Percentiles rank a stretch among this genome's conserved stretches.
Conservation (phyloP, 2,888 invertebrate species). For the Conus canariensis region DNA sequence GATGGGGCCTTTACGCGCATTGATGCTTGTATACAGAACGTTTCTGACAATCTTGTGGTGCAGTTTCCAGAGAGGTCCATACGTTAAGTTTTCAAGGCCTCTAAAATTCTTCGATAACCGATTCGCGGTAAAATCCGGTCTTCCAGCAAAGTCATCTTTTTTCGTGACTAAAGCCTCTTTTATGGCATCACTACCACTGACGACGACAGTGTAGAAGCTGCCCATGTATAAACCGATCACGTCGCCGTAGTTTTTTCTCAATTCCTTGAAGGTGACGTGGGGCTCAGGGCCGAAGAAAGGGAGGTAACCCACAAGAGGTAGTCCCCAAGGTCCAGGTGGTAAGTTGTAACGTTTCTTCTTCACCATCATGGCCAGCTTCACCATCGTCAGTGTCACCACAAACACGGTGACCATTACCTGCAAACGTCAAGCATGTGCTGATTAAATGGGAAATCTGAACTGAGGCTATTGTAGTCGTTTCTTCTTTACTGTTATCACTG, state of each 20-base stretch:
- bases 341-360: constrained; percentile 14
- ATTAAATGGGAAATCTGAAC: background rate
- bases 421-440: background rate
- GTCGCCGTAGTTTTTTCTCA: constrained; percentile 56
- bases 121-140: constrained; percentile 50
- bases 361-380: background rate
- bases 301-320: constrained; percentile 59
- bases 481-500: background rate
- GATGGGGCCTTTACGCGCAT: constrained; percentile 41
- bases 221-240: constrained; percentile 56
- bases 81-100: constrained; percentile 33
- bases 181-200: constrained; percentile 53
- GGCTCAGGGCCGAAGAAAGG: constrained; percentile 53
- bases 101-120: constrained; percentile 36
- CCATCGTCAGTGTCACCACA: constrained; percentile 11
- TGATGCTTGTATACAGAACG: constrained; percentile 49
- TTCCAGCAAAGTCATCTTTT: constrained; percentile 50
- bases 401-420: constrained; percentile 13
- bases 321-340: constrained; percentile 54
- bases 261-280: constrained; percentile 46
- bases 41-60: constrained; percentile 55
- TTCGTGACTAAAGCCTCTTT: constrained; percentile 44
- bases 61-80: constrained; percentile 51
- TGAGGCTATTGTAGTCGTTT: too few species aligned
- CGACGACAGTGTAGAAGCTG: constrained; percentile 53